Conservation (phyloP, 2,113 vertebrate genomes). For the Otocyon megalotis region DNA sequence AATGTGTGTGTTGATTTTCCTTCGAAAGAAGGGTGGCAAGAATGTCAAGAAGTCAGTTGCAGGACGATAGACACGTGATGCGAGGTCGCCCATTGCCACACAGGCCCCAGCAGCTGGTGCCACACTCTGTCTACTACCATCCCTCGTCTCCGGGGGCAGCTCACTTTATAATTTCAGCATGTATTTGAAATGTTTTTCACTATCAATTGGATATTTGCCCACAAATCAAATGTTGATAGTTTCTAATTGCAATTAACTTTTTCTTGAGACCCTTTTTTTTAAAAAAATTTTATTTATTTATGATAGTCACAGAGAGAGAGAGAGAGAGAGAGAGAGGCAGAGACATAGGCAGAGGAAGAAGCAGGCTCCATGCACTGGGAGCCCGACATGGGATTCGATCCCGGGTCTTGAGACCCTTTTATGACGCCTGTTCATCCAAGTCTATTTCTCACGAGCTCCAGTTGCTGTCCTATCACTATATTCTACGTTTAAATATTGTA, state of each 20-base stretch:
- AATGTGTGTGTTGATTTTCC: neutral
- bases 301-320: too few species aligned
- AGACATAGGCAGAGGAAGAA: too few species aligned
- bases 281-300: too few species aligned
- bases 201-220: neutral
- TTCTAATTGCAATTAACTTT: conserved; percentile 20
- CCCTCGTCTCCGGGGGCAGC: neutral
- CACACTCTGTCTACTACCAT: neutral
- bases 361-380: too few species aligned
- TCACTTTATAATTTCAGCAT: neutral
- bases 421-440: neutral
- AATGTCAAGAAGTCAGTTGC: neutral
- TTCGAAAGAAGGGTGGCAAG: neutral
- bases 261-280: neutral
- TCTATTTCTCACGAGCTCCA: conserved; percentile 44
- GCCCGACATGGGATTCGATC: too few species aligned
- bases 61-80: neutral
- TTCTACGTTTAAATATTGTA: neutral
- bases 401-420: too few species aligned
- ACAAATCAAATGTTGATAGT: neutral
- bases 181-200: neutral
- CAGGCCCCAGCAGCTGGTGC: neutral
- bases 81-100: neutral
- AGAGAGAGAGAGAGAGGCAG: too few species aligned
- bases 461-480: neutral